These are phyloP conservation scores for Hirtodrosophila cameraria DNA, from an alignment of 2,888 invertebrate genomes.

Conservation along the genomic window DNA sequence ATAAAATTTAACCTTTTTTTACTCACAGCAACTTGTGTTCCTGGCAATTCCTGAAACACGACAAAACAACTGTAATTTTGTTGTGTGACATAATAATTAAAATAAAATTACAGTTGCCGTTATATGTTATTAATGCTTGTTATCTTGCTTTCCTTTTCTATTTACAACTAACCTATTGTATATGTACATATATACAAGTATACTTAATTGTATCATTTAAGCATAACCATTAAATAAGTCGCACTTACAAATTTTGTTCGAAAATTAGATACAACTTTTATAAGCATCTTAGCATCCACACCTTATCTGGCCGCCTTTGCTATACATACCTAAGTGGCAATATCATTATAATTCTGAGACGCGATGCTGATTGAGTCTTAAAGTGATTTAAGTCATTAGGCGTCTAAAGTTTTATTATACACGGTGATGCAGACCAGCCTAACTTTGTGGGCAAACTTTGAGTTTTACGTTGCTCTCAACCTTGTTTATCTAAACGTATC, in stretches of 20 bases:
- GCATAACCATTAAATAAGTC: slow-evolving; percentile 22
- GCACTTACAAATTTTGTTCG: slow-evolving; percentile 5
- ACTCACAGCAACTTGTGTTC: too few relatives aligned
- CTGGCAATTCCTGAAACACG: too few relatives aligned
- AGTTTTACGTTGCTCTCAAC: slow-evolving; percentile 10
- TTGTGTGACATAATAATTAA: too few relatives aligned
- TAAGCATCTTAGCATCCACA: neutral
- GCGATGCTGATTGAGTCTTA: slow-evolving; percentile 67
- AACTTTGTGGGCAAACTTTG: slow-evolving; percentile 49
- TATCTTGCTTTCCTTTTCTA: too few relatives aligned
- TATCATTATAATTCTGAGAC: slow-evolving; percentile 50
- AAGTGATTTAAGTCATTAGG: slow-evolving; percentile 71
- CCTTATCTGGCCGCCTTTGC: neutral
- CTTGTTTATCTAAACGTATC: slow-evolving; percentile 45
- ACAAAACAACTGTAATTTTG: too few relatives aligned
- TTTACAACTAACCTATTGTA: slow-evolving; percentile 17
- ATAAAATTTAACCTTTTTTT: too few relatives aligned
- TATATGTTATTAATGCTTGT: too few relatives aligned
- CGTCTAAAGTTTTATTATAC: slow-evolving; percentile 61
- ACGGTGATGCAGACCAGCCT: slow-evolving; percentile 20
- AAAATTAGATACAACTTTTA: slow-evolving; percentile 13
- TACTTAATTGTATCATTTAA: slow-evolving; percentile 22
- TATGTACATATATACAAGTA: slow-evolving; percentile 5
- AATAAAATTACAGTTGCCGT: too few relatives aligned
- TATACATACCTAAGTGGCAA: neutral